phyloP scores from a whole-genome alignment of 2,113 vertebrate genomes.

The Tupaia tana region DNA sequence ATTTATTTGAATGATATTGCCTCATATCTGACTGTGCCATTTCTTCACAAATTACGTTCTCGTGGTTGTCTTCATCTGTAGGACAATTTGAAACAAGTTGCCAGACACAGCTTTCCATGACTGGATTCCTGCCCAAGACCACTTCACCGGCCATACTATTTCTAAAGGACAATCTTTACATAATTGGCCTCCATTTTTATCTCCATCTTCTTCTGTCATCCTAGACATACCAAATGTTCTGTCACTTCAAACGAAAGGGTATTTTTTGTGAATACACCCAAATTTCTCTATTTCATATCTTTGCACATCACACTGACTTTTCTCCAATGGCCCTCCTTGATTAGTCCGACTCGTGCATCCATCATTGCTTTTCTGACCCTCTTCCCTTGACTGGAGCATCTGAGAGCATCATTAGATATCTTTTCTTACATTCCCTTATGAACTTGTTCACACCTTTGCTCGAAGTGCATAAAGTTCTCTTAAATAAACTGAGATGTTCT shows the following conservation, averaged over 20 bases:
- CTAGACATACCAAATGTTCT: not conserved
- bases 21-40: not conserved
- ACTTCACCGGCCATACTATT: not conserved
- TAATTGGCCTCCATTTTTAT: not conserved
- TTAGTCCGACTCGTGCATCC: not conserved
- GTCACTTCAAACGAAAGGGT: not conserved
- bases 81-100: not conserved
- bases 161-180: not conserved
- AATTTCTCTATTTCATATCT: not conserved
- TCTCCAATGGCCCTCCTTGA: not conserved
- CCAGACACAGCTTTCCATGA: not conserved
- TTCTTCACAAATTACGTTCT: not conserved
- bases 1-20: not conserved
- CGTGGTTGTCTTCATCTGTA: not conserved
- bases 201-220: not conserved
- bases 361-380: not conserved
- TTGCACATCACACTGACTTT: not conserved
- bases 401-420: not conserved
- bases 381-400: not conserved
- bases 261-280: not conserved
- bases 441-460: not conserved
- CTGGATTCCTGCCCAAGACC: not conserved
- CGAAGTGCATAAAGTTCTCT: not conserved
- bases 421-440: not conserved
- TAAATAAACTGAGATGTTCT: not conserved